These are phyloP conservation scores for Progne subis DNA, from an alignment of 2,113 vertebrate species.

Conservation along the genomic window DNA sequence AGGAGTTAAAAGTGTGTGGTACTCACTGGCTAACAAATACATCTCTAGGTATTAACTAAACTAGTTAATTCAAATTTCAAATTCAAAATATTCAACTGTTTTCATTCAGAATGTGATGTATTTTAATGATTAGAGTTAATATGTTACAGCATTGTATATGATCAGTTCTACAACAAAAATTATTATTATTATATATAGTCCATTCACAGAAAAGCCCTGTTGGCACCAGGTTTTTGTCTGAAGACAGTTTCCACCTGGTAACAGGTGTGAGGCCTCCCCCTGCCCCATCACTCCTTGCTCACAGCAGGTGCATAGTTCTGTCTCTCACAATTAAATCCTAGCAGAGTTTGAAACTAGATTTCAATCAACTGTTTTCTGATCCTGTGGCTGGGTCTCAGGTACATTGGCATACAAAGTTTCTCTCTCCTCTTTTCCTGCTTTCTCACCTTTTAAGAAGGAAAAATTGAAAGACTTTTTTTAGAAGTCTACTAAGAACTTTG, in stretches of 20 bases:
- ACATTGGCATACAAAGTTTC: neutral
- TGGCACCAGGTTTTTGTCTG: neutral
- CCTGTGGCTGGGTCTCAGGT: neutral
- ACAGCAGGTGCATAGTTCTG: neutral
- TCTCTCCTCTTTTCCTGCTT: neutral
- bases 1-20: neutral
- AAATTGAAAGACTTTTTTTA: constrained; percentile 15
- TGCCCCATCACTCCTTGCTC: neutral
- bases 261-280: neutral
- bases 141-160: neutral
- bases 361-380: neutral
- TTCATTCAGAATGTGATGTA: neutral
- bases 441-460: constrained; percentile 12
- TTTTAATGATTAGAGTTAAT: neutral
- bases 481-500: neutral
- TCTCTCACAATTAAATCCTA: constrained; percentile 30
- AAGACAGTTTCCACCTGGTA: neutral
- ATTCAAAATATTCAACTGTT: neutral
- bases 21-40: neutral
- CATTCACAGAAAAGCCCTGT: neutral
- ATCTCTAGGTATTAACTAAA: neutral
- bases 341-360: neutral
- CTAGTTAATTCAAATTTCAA: neutral
- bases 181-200: neutral
- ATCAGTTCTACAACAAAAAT: neutral